Evolutionary conservation across 2,797 vertebrate species (phyloP), one percentile per base, ranked within the genome.

Genomic region (Intellagama lesueurii): DNA sequence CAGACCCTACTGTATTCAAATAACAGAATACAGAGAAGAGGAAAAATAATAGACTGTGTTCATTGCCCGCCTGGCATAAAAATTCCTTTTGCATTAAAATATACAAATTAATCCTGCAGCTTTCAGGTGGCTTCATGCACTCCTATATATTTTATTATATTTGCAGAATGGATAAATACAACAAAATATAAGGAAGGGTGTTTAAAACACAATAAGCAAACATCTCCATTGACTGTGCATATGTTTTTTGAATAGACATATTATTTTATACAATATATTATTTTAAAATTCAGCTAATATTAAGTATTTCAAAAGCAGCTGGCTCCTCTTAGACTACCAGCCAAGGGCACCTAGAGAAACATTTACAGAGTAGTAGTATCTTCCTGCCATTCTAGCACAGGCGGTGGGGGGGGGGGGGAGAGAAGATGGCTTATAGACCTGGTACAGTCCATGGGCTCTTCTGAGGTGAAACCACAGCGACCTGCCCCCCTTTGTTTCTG

Each of bases 191-290:
- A 24, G 88, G 77, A 89, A 85, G 40, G 66, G 88, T 91, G 14
- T 47, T 85, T 94, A 91, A 94, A 96, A 76, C 52, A 69, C 79
- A 88, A 72, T 82, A 92, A 88, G 24, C 86, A 73, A 92, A 92
- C 86, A 87, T 40, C 52, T 93, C 44, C 56, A 52, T 60, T 93
- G 68, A 91, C 24, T n/a, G 1, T 85, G 32, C 69, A 60, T 90
- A 11, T 90, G 82, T 91, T 96, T 95, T 87, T 85, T 91, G 73
- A 94, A 93, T 60, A 92, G 77, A n/a, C 44, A 77, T 60, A 87
- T 91, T 88, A 88, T 92, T 90, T 70, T 72, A 90, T 44, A 86
- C 44, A 94, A 86, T 40, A 76, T 32, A 30, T 5, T 92, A 93
- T 91, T 35, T 92, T 56, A 93, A 91, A 78, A 92, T 66, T 64